Evolutionary conservation across 2,113 vertebrate genomes (phyloP), one percentile per base, ranked within the genome.

Genomic region (Nansenia antarctica): DNA sequence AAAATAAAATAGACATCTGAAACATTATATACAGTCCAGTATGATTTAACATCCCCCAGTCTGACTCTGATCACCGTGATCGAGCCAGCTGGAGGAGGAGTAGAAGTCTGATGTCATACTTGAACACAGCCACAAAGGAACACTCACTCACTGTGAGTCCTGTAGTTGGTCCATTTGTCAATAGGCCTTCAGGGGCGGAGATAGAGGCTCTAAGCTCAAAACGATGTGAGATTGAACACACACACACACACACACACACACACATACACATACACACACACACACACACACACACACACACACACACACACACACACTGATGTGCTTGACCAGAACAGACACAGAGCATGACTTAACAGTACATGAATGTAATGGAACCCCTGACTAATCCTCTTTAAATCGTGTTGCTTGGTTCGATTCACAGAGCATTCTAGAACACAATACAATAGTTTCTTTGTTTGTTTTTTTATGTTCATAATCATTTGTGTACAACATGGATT

Each of bases 91-190:
- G n/a, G n/a, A n/a, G n/a, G n/a, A n/a, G n/a, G n/a, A n/a, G 20
- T 22, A 79, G 64, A 75, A 60, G 70, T 71, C 68, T 79, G 74
- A 86, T 76, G 79, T 83, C 78, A 78, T 76, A 79, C 78, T 52
- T 74, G 68, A 77, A 83, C 75, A 42, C 34, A 1, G 72, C 75
- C 72, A 74, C 20, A 70, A 55, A 45, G 58, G 11, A 53, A 29
- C 35, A 65, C 70, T 76, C 34, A 37, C 24, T 64, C 20, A 53
- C 20, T 67, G 65, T 73, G 60, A 45, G 63, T 57, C 29, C 35
- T 74, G 32, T 61, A 69, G n/a, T 64, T 47, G 8, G 18, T 15
- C 32, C 49, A 35, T 35, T 32, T 57, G 54, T 66, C 47, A 22
- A 47, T 22, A 58, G 34, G 45, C n/a, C 12, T 54, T 42, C 15